Evolutionary conservation across 2,797 vertebrate species (phyloP), one percentile per base, ranked within the genome.

Genomic region (Periophthalmus magnuspinnatus): DNA sequence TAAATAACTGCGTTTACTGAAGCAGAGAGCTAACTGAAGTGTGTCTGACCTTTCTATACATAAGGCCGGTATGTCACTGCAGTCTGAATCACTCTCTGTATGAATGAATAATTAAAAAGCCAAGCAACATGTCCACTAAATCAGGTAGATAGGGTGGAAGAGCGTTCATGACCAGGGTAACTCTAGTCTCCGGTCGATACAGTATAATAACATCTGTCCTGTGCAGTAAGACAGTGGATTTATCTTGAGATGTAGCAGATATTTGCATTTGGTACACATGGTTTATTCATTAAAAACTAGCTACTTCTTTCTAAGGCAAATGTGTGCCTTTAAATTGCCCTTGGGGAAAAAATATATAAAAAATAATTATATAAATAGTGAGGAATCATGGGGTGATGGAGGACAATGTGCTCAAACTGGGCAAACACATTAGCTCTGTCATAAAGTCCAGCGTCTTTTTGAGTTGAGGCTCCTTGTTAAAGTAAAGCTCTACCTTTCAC

Each of bases 81-180:
- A 36, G 50, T 36, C n/a, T 66, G 65, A 66, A 54, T 54, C 65
- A 54, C 50, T 22, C n/a, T 21, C 10, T 28, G n/a, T 3, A 16
- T 3, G 19, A 16, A 55, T 54, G 65, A 36, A 54, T 68, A 45
- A 72, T 62, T 33, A 65, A 69, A 77, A 41, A 17, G 36, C n/a
- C 62, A 56, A 21, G 34, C 22, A 33, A 60, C 55, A 33, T 55
- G 10, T 65, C 36, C 1, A 9, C 21, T 60, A 38, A 63, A 54
- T 78, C 69, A 21, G 32, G 38, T 66, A 60, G 65, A 71, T 64
- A 21, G 13, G 34, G 70, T 52, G 32, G 19, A 66, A 13, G 9
- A 70, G n/a, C 76, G 13, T 28, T 5, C 13, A 28, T 56, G 52
- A 24, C 34, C 57, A 52, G 6, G 50, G 19, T 50, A 45, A 45